phyloP scores from a whole-genome alignment of 2,888 invertebrate genomes.

The Lasioglossum vierecki region DNA sequence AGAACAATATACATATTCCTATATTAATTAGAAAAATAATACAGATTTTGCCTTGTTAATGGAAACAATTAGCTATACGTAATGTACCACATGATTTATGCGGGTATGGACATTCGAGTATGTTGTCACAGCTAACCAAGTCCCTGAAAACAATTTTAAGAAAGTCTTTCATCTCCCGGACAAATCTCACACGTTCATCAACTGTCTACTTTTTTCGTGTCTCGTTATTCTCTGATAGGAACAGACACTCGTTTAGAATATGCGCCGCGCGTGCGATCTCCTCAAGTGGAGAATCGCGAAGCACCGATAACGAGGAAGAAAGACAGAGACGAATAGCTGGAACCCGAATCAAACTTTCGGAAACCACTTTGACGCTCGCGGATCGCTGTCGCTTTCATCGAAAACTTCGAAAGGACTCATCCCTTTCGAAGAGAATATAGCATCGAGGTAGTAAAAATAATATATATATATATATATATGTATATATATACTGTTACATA shows the following conservation, averaged over 20 bases:
- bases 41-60: constrained; percentile 76
- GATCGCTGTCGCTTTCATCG: not conserved
- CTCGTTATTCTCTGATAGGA: not conserved
- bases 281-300: constrained; percentile 3
- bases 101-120: constrained; percentile 77
- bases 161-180: constrained; percentile 54
- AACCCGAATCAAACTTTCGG: not conserved
- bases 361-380: not conserved
- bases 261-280: constrained; percentile 3
- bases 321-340: not conserved
- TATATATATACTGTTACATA: constrained; percentile 12
- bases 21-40: constrained; percentile 83
- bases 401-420: constrained; percentile 14
- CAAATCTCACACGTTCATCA: constrained; percentile 26
- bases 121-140: constrained; percentile 79
- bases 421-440: constrained; percentile 22
- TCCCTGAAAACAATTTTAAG: constrained; percentile 72
- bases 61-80: constrained; percentile 80
- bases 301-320: constrained; percentile 14
- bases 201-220: constrained; percentile 1
- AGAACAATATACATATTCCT: constrained; percentile 65
- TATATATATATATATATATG: constrained; percentile 11
- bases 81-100: constrained; percentile 72
- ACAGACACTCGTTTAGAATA: constrained; percentile 12
- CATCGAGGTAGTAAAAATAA: constrained; percentile 44